Evolutionary conservation across 2,888 invertebrate species (phyloP).

Genomic region (Psylliodes chrysocephalus): DNA sequence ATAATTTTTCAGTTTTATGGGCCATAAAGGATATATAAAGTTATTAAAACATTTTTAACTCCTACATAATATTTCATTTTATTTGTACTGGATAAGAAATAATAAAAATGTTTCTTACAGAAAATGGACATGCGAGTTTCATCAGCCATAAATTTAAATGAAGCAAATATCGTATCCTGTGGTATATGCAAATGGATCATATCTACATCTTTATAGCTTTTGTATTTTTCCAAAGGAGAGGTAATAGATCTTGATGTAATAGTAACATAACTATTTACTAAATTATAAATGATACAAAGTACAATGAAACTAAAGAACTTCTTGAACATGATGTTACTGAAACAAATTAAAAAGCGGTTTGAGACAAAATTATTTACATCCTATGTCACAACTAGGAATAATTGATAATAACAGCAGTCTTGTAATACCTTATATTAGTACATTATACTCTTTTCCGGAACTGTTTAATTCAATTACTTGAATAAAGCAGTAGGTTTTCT

Average conservation of each 20-base stretch:
- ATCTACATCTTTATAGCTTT: slow-evolving; percentile 56
- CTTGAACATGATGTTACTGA: neutral
- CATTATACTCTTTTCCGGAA: no score
- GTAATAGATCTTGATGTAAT: slow-evolving; percentile 52
- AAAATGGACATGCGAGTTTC: slow-evolving; percentile 57
- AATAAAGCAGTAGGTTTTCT: no score
- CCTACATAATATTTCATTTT: no score
- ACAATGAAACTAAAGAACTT: slow-evolving; percentile 14
- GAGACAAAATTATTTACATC: neutral
- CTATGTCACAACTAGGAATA: neutral
- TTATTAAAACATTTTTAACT: no score
- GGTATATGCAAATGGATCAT: slow-evolving; percentile 60
- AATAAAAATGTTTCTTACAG: slow-evolving; percentile 49
- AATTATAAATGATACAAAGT: neutral
- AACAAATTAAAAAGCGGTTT: neutral
- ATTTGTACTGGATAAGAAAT: slow-evolving; percentile 55
- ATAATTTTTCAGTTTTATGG: no score
- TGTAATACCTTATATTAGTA: no score
- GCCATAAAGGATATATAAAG: no score
- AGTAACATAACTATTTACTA: slow-evolving; percentile 27
- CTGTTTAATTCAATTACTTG: no score
- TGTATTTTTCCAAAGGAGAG: slow-evolving; percentile 55
- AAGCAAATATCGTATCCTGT: slow-evolving; percentile 56
- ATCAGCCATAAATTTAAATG: slow-evolving; percentile 59
- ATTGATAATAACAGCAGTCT: no score